These are phyloP conservation scores for Caloenas nicobarica DNA, from an alignment of 2,113 vertebrate genomes.

Conservation along the genomic window DNA sequence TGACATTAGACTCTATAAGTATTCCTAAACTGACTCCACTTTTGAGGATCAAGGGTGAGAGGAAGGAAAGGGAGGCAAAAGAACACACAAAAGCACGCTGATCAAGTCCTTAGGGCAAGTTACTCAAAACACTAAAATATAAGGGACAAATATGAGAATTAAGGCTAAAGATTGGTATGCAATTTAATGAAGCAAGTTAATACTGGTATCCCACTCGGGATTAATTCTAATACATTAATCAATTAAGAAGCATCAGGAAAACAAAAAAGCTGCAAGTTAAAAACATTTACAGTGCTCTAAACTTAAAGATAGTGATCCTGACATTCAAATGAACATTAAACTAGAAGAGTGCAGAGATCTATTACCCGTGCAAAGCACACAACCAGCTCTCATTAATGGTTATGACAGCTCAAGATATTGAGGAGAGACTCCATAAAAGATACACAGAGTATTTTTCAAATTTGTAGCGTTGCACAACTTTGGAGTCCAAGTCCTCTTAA, in stretches of 20 bases:
- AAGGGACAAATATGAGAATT: conserved; percentile 11
- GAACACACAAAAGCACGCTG: not conserved
- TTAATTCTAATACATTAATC: conserved; percentile 23
- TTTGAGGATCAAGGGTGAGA: not conserved
- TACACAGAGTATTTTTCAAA: not conserved
- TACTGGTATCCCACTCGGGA: conserved; percentile 3
- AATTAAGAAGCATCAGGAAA: conserved; percentile 13
- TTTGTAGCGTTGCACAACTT: not conserved
- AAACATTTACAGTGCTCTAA: not conserved
- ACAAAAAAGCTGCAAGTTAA: not conserved
- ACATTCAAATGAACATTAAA: not conserved
- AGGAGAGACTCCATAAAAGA: not conserved
- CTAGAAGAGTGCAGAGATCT: not conserved
- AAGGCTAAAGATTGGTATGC: not conserved
- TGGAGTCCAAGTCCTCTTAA: not conserved
- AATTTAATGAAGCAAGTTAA: conserved; percentile 32
- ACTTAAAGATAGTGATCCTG: not conserved
- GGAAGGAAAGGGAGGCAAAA: not conserved
- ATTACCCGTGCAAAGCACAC: not conserved
- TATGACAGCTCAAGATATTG: not conserved
- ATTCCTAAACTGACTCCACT: conserved; percentile 9
- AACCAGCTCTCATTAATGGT: not conserved
- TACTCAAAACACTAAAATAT: not conserved
- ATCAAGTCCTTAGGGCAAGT: not conserved
- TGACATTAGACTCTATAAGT: conserved; percentile 20